A percentile compares a stretch with the other conserved stretches of the same genome.
Conservation (phyloP, 2,113 vertebrate species). For the Xiphophorus couchianus region DNA sequence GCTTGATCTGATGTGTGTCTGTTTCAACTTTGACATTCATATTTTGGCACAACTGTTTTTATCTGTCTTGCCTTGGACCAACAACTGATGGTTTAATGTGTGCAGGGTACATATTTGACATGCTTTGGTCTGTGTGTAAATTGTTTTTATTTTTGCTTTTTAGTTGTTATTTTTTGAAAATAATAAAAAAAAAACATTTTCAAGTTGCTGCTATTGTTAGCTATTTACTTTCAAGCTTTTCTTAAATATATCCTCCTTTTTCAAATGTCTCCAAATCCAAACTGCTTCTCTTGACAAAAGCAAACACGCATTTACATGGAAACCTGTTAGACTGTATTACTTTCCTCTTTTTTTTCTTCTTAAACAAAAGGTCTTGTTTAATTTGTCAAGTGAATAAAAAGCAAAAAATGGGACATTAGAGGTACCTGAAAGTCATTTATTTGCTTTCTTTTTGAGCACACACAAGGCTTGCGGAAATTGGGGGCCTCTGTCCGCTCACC, state of each 20-base stretch:
- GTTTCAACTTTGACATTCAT: not conserved
- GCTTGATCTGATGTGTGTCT: not conserved
- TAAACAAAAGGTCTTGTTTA: not conserved
- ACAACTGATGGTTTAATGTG: too few species aligned
- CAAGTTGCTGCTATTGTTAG: not conserved
- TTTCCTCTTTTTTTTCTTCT: not conserved
- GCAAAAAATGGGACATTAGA: not conserved
- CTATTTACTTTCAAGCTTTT: not conserved
- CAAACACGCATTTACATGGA: not conserved
- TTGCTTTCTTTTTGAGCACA: slow-evolving; percentile 21
- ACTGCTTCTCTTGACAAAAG: not conserved
- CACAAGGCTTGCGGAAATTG: not conserved
- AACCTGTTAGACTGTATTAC: slow-evolving; percentile 1
- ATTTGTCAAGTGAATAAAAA: not conserved
- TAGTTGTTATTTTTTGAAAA: not conserved
- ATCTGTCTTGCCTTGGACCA: not conserved
- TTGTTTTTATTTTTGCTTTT: not conserved
- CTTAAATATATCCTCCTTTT: not conserved
- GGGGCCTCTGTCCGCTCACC: slow-evolving; percentile 23
- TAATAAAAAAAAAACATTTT: too few species aligned
- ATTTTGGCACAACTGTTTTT: not conserved
- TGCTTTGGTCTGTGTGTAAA: too few species aligned
- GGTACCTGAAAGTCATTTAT: slow-evolving; percentile 11
- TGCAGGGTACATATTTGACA: not conserved
- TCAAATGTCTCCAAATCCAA: not conserved